Base-by-base conservation (phyloP, 2,888 invertebrate species). In the Timandra comae region DNA sequence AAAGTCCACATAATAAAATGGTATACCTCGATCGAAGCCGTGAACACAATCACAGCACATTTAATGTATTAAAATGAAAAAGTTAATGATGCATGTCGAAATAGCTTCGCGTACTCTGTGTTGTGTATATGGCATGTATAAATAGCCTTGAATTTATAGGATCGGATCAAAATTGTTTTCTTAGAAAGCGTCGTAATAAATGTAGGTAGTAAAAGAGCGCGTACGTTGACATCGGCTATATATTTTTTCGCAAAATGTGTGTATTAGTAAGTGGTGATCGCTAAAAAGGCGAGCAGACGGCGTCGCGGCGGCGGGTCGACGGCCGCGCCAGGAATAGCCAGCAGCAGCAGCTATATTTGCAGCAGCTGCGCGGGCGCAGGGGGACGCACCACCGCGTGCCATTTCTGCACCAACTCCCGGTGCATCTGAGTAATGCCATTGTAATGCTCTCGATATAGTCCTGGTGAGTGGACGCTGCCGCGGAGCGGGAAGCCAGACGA, bases 341-440 rank as follows among this genome's bases (percentile, higher is more conserved):
- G 56, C 76, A 79, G 63, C 81, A 84, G 66, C 81, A 77, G 78
- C 79, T 82, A 82, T 79, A 80, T 84, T 84, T 81, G 84, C 84
- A 76, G 78, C 77, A 71, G 58, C 52, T 53, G 60, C 55, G 69
- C 67, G 76, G 67, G 76, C 63, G 71, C 63, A 55, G 67, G 73
- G 68, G 73, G 72, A 52, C 41, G 53, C 57, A 61, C 53, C 70
- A 62, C 64, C 73, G 81, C 84, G 82, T 81, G 84, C 82, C 84
- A 82, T 82, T 82, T 84, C 78, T 82, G 82, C 84, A 81, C 65
- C 79, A 78, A 59, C 71, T 80, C 76, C 79, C 82, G 74, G 80
- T 82, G 84, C 84, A 84, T 82, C 81, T 84, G 84, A 85, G 78
- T 84, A 85, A 85, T 85, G 78, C 65, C 80, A 81, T 81, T 82